Evolutionary conservation across 2,797 vertebrate genomes (phyloP).

Genomic region (Meda fulgida): DNA sequence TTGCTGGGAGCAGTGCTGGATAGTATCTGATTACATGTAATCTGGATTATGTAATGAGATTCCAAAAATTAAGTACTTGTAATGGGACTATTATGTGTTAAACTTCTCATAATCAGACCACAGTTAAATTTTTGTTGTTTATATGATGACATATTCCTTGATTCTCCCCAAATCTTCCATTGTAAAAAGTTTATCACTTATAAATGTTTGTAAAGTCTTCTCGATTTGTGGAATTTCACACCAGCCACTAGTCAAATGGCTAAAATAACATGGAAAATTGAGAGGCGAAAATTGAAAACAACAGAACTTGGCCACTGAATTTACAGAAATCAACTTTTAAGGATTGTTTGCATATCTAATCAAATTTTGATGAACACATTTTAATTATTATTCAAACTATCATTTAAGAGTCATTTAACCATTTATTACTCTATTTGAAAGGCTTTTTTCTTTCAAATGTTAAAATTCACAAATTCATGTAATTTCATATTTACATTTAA

Average conservation of each 20-base stretch:
- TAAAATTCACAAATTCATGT: too few relatives aligned
- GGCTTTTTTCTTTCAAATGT: too few relatives aligned
- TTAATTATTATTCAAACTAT: not conserved
- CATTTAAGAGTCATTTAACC: not conserved
- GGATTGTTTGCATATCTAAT: not conserved
- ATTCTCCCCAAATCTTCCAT: too few relatives aligned
- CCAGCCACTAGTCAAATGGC: not conserved
- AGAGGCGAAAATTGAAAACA: too few relatives aligned
- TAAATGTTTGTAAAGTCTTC: not conserved
- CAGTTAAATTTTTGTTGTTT: not conserved
- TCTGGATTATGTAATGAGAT: not conserved
- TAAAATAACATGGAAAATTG: not conserved
- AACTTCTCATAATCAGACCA: not conserved
- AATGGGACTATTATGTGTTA: not conserved
- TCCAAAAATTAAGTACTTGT: not conserved
- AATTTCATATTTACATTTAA: too few relatives aligned
- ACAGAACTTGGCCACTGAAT: not conserved
- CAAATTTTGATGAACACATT: not conserved
- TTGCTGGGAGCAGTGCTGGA: not conserved
- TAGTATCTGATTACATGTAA: too few relatives aligned
- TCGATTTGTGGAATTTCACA: not conserved
- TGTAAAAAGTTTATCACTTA: too few relatives aligned
- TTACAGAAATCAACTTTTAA: not conserved
- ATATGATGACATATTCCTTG: not conserved
- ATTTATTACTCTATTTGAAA: not conserved